Evolutionary conservation across 1,140 invertebrate species (phyloP).

Genomic region (Aphidius ervi): DNA sequence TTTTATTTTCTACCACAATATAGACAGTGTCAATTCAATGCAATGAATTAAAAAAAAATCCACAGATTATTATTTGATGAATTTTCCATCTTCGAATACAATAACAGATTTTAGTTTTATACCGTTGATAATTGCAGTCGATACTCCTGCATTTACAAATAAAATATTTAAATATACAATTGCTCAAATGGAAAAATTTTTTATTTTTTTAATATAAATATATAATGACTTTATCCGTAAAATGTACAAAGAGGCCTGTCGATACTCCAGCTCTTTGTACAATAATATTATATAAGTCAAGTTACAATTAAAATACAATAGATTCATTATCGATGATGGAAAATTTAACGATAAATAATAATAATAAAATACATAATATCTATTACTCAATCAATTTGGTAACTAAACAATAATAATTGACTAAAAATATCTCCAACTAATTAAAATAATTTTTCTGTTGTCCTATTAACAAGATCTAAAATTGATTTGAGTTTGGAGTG

Average conservation of each 20-base stretch:
- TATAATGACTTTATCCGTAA: slow-evolving; percentile 2
- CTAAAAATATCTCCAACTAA: too few species aligned
- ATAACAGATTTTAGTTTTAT: slow-evolving; percentile 12
- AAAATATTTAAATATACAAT: background rate
- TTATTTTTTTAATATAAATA: background rate
- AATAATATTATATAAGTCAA: too few species aligned
- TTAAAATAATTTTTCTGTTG: too few species aligned
- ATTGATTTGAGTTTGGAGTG: slow-evolving; percentile 16
- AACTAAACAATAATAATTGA: background rate
- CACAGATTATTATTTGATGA: slow-evolving; percentile 4
- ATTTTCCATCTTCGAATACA: slow-evolving; percentile 9
- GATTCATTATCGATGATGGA: background rate
- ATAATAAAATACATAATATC: background rate
- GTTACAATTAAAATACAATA: too few species aligned
- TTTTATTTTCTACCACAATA: background rate
- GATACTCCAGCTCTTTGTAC: slow-evolving; percentile 42
- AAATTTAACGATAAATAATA: background rate
- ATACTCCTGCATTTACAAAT: slow-evolving; percentile 1
- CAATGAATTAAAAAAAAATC: background rate
- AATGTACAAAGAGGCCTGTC: slow-evolving; percentile 33
- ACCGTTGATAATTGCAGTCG: background rate
- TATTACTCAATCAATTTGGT: background rate
- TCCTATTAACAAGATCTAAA: too few species aligned
- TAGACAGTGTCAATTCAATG: background rate
- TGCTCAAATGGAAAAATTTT: background rate